These are phyloP conservation scores for Octodonta nipae DNA, from an alignment of 2,888 invertebrate species.

Conservation along the genomic window DNA sequence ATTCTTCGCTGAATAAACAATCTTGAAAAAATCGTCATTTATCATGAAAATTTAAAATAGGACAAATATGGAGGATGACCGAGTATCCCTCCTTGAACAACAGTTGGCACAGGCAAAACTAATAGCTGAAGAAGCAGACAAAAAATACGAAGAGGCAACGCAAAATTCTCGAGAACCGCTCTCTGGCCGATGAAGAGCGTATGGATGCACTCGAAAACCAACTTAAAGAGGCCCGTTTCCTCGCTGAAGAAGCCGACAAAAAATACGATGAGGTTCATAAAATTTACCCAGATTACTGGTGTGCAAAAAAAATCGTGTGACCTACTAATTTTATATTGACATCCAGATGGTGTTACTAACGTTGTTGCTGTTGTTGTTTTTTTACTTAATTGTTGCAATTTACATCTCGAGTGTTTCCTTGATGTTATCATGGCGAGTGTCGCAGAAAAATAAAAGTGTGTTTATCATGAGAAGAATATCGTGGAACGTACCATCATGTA, in stretches of 20 bases:
- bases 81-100: constrained; percentile 91
- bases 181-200: constrained; percentile 98
- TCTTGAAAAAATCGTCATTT: too few relatives aligned
- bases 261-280: constrained; percentile 96
- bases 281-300: constrained; percentile 25
- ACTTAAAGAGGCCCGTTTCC: constrained; percentile 98
- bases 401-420: neutral
- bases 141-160: constrained; percentile 98
- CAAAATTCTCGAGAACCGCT: constrained; percentile 99
- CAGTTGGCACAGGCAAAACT: constrained; percentile 97
- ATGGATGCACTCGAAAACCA: constrained; percentile 98
- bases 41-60: too few relatives aligned
- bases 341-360: neutral
- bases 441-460: neutral
- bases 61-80: constrained; percentile 98
- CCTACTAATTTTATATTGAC: neutral
- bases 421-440: neutral
- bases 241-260: constrained; percentile 99
- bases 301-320: constrained; percentile 10
- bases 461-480: constrained; percentile 2
- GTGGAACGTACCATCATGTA: constrained; percentile 8
- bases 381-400: neutral
- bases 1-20: too few relatives aligned
- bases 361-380: neutral
- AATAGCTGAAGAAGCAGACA: constrained; percentile 99